phyloP scores from a whole-genome alignment of 2,888 invertebrate species.

The Lamellibrachia columna region DNA sequence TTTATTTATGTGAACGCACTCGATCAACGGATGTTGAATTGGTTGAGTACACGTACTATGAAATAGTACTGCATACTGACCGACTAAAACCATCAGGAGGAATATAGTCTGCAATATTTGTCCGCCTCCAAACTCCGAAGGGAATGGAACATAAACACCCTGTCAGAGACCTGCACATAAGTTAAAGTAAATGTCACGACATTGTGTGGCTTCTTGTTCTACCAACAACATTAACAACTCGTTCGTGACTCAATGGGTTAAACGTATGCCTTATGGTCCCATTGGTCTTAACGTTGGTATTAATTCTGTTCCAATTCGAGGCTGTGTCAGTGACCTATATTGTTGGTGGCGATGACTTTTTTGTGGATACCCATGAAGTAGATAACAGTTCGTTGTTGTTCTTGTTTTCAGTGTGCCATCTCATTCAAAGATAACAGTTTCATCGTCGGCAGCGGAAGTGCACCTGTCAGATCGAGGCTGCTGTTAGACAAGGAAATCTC shows the following conservation, averaged over 20 bases:
- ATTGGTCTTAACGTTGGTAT: no score
- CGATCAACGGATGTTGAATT: not conserved
- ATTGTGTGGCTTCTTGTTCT: not conserved
- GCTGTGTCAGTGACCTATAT: no score
- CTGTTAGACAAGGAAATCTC: not conserved
- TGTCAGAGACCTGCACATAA: not conserved
- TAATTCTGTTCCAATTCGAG: no score
- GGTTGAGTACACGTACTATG: not conserved
- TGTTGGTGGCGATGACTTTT: no score
- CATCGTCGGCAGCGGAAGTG: not conserved
- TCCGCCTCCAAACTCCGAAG: not conserved
- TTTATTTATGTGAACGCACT: not conserved
- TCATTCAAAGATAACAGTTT: not conserved
- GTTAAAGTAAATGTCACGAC: not conserved
- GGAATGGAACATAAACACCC: not conserved
- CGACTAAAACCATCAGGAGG: no score
- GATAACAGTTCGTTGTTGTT: not conserved
- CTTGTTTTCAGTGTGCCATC: conserved; percentile 13
- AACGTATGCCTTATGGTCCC: no score
- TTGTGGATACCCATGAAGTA: not conserved
- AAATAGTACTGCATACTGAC: no score
- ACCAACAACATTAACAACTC: not conserved
- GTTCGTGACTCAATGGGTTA: no score
- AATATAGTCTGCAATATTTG: no score
- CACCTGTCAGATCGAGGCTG: not conserved